Conservation (phyloP, 2,113 vertebrate genomes). For the Hoplias malabaricus region DNA sequence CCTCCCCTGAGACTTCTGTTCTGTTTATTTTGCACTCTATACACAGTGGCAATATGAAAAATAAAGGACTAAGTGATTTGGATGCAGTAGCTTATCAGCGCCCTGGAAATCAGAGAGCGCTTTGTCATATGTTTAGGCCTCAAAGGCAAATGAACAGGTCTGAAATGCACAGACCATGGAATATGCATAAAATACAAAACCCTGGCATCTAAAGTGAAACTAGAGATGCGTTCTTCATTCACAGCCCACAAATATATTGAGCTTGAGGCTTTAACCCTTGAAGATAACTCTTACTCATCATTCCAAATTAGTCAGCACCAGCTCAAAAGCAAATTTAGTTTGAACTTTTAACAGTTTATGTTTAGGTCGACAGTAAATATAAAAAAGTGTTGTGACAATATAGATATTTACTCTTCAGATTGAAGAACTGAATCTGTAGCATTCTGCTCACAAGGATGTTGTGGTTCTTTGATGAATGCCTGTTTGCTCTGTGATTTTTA, state of each 20-base stretch:
- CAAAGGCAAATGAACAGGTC: conserved; percentile 27
- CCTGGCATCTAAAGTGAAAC: not conserved
- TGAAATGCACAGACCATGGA: not conserved
- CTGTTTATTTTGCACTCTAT: conserved; percentile 27
- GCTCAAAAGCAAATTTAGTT: not conserved
- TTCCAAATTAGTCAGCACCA: not conserved
- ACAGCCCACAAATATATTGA: not conserved
- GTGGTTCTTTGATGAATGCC: conserved; percentile 17
- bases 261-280: not conserved
- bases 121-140: conserved; percentile 23
- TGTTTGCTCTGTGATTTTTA: conserved; percentile 49
- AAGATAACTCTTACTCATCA: not conserved
- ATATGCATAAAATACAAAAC: conserved; percentile 4
- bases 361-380: not conserved
- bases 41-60: conserved; percentile 6
- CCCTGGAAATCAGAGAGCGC: not conserved
- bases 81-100: conserved; percentile 12
- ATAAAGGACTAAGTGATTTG: conserved; percentile 29
- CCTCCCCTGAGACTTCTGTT: conserved; percentile 10
- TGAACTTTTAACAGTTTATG: not conserved
- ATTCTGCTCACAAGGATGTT: conserved; percentile 1
- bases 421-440: not conserved
- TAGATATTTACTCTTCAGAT: not conserved
- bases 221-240: not conserved
- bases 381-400: not conserved